These are phyloP conservation scores for Gobius niger DNA, from an alignment of 2,113 vertebrate species.

Conservation along the genomic window DNA sequence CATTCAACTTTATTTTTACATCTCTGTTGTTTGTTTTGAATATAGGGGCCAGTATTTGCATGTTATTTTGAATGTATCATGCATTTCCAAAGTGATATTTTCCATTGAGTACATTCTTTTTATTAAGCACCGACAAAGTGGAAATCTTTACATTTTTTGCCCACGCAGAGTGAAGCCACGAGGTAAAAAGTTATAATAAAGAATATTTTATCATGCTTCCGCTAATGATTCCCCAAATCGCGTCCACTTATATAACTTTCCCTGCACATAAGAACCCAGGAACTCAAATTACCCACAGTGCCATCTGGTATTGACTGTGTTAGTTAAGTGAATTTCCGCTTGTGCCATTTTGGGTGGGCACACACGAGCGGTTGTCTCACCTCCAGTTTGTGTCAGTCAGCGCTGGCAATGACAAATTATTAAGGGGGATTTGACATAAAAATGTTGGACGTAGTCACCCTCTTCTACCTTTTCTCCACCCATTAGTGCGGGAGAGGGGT, in stretches of 20 bases:
- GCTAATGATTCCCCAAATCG: constrained; percentile 59
- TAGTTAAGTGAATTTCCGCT: constrained; percentile 76
- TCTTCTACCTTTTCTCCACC: constrained; percentile 72
- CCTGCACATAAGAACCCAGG: constrained; percentile 52
- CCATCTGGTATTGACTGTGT: constrained; percentile 45
- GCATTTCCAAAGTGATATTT: no score
- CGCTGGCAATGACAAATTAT: constrained; percentile 67
- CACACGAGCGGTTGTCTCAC: constrained; percentile 43
- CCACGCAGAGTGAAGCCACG: constrained; percentile 24
- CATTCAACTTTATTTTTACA: no score
- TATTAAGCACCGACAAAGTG: constrained; percentile 34
- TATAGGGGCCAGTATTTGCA: no score
- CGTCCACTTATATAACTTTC: constrained; percentile 47
- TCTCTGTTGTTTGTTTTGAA: no score
- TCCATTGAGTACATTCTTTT: background rate
- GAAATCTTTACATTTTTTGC: constrained; percentile 21
- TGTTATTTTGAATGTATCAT: no score
- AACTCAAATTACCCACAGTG: constrained; percentile 49
- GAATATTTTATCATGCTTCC: constrained; percentile 32
- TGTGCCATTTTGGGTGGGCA: constrained; percentile 72
- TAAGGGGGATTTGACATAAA: constrained; percentile 74
- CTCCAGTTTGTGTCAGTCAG: constrained; percentile 71
- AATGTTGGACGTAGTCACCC: constrained; percentile 71
- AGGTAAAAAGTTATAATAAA: constrained; percentile 43
- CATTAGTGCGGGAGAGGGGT: constrained; percentile 69